Base-by-base conservation (phyloP, 2,888 invertebrate species). In the Mallateleia sp. region DNA sequence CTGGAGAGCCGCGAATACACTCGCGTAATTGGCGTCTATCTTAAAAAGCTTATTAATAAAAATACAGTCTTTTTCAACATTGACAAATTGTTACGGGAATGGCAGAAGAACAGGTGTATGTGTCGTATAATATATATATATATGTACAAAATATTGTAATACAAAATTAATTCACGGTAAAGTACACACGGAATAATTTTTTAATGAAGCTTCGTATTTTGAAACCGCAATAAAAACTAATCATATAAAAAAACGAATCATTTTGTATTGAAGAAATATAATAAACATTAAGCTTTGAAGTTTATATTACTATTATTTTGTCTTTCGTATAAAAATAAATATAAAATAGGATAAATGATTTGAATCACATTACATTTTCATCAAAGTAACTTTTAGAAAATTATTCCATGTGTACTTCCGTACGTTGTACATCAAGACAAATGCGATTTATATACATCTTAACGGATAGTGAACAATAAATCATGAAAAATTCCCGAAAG, bases 11-110 rank as follows among this genome's bases (percentile, higher is more conserved):
- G 72, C 67, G 69, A 85, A 85, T 81, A 85, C 85, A 62, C 81
- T 85, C 81, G 85, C 14, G 42, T 67, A 56, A 42, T 28, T 78
- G 77, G 77, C 77, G 54, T 47, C 66, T 81, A 77, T 54, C 58
- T 71, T 85, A 81, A 85, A 85, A 81, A 85, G 85, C 85, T 85
- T 85, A 85, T 77, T 54, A 81, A 85, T 77, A 85, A 85, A 81
- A 85, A 50, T 81, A 77, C 85, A 85, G 85, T 85, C 85, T 85
- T 85, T 77, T 80, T 81, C 64, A 80, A 80, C 85, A 85, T 85
- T 85, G 85, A 85, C 85, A 80, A 85, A 80, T 85, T 71, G 85
- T 85, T 79, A 75, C 75, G 67, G 79, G 79, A 79, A 85, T 85
- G 85, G 85, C 85, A 85, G 85, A 84, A 79, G 79, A 84, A 67